Evolutionary conservation across 2,113 vertebrate species (phyloP), one percentile per base, ranked within the genome.

Genomic region (Tupaia tana): DNA sequence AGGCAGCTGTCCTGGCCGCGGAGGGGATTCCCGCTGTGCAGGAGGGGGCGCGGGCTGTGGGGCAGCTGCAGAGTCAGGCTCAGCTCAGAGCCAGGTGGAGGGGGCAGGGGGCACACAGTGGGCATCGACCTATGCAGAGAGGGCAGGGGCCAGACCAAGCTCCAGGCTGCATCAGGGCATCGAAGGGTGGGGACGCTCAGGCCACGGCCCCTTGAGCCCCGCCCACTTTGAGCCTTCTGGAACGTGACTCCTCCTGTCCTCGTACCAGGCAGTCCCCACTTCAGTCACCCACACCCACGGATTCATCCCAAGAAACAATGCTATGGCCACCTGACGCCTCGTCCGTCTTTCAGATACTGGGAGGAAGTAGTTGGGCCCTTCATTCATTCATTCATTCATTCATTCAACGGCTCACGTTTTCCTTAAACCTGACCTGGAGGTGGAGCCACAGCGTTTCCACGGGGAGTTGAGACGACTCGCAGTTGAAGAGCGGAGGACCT

Each of bases 331-430:
- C 27, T 79, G 52, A n/a, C 0, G 2, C 16, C 29, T 25, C 22
- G 7, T 14, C 82, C 20, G 9, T 0, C 1, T 86, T 67, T 67
- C 59, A 24, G 0, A 10, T 3, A 0, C 58, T 7, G 43, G 43
- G 43, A 59, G 82, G 56, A 59, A 31, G 74, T 7, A 3, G 54
- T 6, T 34, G 43, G 43, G 43, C 43, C 43, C 3, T 43, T 43
- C 15, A 0, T 20, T 15, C 31, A 9, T 25, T 19, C 14, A 3
- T 43, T 43, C 15, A 0, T 20, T 15, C 31, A 9, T 25, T 19
- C 14, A 3, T 12, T 20, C 66, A 29, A 25, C 13, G 66, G 11
- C 67, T 14, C 67, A 29, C 14, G 29, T 29, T n/a, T 70, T 70
- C 67, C 12, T n/a, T 70, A n/a, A 27, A 15, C 29, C 11, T 6